Base-by-base conservation (phyloP, 2,888 invertebrate species). In the Cryptophagus acutangulus region DNA sequence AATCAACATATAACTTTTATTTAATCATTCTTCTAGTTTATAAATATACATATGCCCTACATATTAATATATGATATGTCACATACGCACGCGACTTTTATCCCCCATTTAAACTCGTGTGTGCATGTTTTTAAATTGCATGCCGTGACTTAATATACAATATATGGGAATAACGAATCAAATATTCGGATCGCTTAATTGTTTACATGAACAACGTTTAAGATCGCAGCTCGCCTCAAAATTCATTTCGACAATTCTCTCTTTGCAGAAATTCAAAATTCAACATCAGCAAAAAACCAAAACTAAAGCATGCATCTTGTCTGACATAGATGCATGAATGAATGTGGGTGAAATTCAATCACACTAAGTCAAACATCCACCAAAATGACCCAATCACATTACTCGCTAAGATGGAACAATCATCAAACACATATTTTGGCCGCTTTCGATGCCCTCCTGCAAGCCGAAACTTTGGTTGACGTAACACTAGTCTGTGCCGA, bases 401-500 rank as follows among this genome's bases (percentile, higher is more conserved):
- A 90, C 73, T 90, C 89, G 66, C 77, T 92, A 63, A 81, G 89
- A 71, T 93, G 92, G 92, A 90, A 90, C 76, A 91, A 91, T 74
- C 92, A 92, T 75, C 89, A 88, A 69, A 81, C 81, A 55, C 89
- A 92, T 70, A 82, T 93, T 63, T 77, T 91, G 55, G 79, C 85
- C 59, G 85, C 91, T 36, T 91, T 93, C 72, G 91, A 90, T 63
- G 83, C 85, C n/a, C 77, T 92, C 46, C 76, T 91, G 48, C 87
- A 89, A 63, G 85, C 85, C 14, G 90, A 90, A 72, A 81, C 84
- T 5, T 78, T 91, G 39, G 91, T 91, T 44, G 92, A 92, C 67
- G 91, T 92, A 43, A 91, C 92, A 12, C 77, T 92, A 49, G 89
- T 92, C 31, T 91, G 91, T 67, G 83, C 87, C 47, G 90, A 89